Percentiles rank a stretch among this genome's conserved stretches.
Conservation (phyloP, 2,113 vertebrate genomes). For the Sebastes schlegelii region DNA sequence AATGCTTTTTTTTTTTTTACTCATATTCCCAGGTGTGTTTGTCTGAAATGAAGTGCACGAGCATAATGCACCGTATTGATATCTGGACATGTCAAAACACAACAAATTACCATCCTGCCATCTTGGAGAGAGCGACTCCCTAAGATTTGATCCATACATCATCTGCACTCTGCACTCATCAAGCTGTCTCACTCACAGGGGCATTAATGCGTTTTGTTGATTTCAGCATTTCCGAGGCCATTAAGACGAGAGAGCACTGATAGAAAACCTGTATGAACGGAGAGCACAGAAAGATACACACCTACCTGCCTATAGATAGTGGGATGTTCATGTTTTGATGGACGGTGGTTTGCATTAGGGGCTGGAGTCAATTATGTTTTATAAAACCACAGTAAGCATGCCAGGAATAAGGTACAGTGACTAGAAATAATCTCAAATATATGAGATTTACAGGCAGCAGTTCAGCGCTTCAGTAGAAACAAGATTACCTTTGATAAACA, state of each 20-base stretch:
- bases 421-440: not conserved
- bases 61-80: conserved; percentile 72
- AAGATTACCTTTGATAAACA: not conserved
- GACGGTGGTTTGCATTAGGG: conserved; percentile 16
- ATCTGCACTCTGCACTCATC: conserved; percentile 64
- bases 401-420: not conserved
- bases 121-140: conserved; percentile 57
- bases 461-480: not conserved
- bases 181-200: conserved; percentile 70
- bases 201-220: conserved; percentile 83
- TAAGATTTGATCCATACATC: conserved; percentile 73
- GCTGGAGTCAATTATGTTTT: not conserved
- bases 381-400: not conserved
- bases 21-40: conserved; percentile 22
- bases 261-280: conserved; percentile 43
- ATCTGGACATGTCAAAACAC: conserved; percentile 68
- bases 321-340: conserved; percentile 21
- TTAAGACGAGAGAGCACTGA: conserved; percentile 74
- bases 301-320: not conserved
- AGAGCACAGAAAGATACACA: conserved; percentile 52
- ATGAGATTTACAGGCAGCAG: not conserved
- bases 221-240: conserved; percentile 83
- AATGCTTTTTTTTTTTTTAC: not conserved
- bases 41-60: conserved; percentile 62
- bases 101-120: conserved; percentile 59